Evolutionary conservation across 2,888 invertebrate species (phyloP), one percentile per base, ranked within the genome.

Genomic region (Cheilosia vernalis): DNA sequence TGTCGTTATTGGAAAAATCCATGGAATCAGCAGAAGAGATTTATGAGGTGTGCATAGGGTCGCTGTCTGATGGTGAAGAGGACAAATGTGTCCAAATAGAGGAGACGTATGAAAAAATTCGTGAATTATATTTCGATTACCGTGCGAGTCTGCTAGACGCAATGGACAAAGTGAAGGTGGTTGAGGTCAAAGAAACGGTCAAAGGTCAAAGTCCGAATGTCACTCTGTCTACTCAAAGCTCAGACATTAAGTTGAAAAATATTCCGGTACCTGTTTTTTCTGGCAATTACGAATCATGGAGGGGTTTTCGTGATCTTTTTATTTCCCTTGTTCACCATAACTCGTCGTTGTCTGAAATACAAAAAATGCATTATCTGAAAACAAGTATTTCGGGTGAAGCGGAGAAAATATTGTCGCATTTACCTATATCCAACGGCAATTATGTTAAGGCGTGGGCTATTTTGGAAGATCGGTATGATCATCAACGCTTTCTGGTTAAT

Each of bases 31-130:
- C 9, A 9, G 30, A 9, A 30, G 30, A 30, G 9, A 30, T 30
- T 30, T 30, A 30, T 30, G 30, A 30, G 37, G n/a, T 4, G 30
- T 30, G 30, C 30, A 30, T 30, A 30, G 30, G 9, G 30, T 30
- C 30, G 9, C 51, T 63, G 66, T 77, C 77, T 82, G 66, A 72
- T 27, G 13, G 21, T 24, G 40, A 44, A 47, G 73, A 44, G 47
- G 33, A 44, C 6, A 47, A 10, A 33, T 56, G 37, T 30, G 30
- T 9, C 0, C 30, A 30, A 30, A 30, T 30, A 30, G 30, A 30
- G 9, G 30, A 30, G 2, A 30, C 30, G 30, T 30, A 30, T 9
- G 9, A 30, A 30, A 30, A 9, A 9, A 30, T 30, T 9, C 30
- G 30, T 30, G 6, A 30, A 27, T 27, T 27, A 27, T 27, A 27